Evolutionary conservation across 2,888 invertebrate species (phyloP), one percentile per base, ranked within the genome.

Genomic region (Myopa tessellatipennis): DNA sequence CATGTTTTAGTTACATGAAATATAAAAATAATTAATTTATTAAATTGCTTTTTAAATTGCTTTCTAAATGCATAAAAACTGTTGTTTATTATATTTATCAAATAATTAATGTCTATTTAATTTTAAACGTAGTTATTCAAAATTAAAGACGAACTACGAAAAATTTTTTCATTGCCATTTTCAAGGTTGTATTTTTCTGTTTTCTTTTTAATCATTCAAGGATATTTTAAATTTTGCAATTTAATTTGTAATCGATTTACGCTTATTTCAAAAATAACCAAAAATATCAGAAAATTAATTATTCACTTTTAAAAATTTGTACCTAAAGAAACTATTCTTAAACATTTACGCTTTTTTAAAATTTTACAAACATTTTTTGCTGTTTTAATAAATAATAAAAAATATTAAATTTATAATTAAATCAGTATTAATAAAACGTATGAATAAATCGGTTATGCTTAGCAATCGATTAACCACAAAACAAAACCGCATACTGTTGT

Each of bases 191-290:
- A 45, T 45, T 45, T 45, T 8, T 45, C 0, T 45, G 3, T 45
- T 45, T 45, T 45, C 1, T 10, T 8, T 45, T 45, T 45, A 45
- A 45, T 45, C 0, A 45, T 10, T 55, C 55, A 55, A 55, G 10
- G 1, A 4, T 8, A 69, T 67, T 68, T 60, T 26, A 75, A 58
- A 75, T 50, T 55, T 67, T 83, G 80, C 74, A 73, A 73, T 74
- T 77, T 71, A 58, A 79, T 81, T 77, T 80, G n/a, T 80, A 75
- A 36, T 61, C 72, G 36, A 61, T 36, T 65, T 65, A 78, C 72
- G 75, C 81, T 81, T 77, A 68, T 77, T 65, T 79, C 52, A 79
- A 75, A 76, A 77, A 81, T 78, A 80, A 74, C 80, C 77, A 83
- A 82, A 72, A 75, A 79, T 60, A 60, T 18, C 10, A n/a, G 61